Conservation (phyloP, 2,888 invertebrate species). For the Epiblema foenella region DNA sequence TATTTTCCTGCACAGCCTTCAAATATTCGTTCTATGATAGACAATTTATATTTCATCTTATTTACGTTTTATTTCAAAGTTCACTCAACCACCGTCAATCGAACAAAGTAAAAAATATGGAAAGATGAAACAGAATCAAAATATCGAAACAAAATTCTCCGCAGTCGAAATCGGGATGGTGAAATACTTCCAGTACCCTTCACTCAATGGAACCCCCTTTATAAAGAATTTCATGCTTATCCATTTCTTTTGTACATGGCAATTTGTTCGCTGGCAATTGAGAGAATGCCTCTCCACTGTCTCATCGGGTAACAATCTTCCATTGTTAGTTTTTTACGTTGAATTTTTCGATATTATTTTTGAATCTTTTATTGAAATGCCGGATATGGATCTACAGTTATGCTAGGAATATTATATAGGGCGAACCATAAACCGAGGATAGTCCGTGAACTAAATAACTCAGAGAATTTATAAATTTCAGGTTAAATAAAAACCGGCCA, state of each 20-base stretch:
- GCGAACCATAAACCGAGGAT: no score
- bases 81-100: neutral
- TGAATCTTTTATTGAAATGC: neutral
- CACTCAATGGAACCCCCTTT: slow-evolving; percentile 39
- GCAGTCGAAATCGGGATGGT: slow-evolving; percentile 8
- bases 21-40: no score
- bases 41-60: no score
- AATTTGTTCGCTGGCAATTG: slow-evolving; percentile 42
- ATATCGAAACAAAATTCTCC: slow-evolving; percentile 25
- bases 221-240: slow-evolving; percentile 43
- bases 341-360: slow-evolving; percentile 28
- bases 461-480: no score
- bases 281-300: slow-evolving; percentile 40
- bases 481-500: no score
- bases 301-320: slow-evolving; percentile 37
- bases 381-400: neutral
- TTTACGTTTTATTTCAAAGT: no score
- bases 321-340: slow-evolving; percentile 39
- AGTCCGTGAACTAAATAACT: no score
- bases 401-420: no score
- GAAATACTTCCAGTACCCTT: slow-evolving; percentile 39
- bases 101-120: neutral
- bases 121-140: neutral
- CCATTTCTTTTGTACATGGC: slow-evolving; percentile 44
- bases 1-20: no score